Conservation (phyloP, 2,797 vertebrate species). For the Clamator glandarius region DNA sequence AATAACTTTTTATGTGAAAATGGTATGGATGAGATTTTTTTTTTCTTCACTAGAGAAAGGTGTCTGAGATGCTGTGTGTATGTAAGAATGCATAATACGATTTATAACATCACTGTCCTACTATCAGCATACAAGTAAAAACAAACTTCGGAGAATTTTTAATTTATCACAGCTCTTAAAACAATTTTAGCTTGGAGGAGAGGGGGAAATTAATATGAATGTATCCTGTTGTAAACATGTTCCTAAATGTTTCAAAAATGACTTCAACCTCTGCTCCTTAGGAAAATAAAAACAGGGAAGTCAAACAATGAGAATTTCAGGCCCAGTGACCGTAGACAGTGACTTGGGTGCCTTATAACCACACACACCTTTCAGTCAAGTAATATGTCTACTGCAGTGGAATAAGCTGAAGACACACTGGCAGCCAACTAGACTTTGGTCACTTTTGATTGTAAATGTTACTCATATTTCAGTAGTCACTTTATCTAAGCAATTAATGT, state of each 20-base stretch:
- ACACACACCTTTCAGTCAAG: slow-evolving; percentile 11
- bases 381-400: neutral
- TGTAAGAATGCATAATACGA: neutral
- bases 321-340: neutral
- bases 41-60: neutral
- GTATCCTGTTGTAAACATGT: neutral
- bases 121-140: neutral
- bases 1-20: neutral
- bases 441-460: slow-evolving; percentile 15
- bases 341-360: neutral
- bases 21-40: neutral
- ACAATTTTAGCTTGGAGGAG: neutral
- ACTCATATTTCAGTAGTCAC: neutral
- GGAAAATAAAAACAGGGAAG: neutral
- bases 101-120: neutral
- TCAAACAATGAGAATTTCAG: slow-evolving; percentile 34
- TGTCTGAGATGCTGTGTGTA: neutral
- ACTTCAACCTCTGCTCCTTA: neutral
- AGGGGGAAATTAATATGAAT: neutral
- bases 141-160: neutral
- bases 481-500: slow-evolving; percentile 20
- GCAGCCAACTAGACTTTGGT: slow-evolving; percentile 30
- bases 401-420: slow-evolving; percentile 11
- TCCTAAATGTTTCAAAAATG: neutral
- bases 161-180: neutral